phyloP scores from a whole-genome alignment of 1,140 invertebrate genomes.

The Archegozetes longisetosus region DNA sequence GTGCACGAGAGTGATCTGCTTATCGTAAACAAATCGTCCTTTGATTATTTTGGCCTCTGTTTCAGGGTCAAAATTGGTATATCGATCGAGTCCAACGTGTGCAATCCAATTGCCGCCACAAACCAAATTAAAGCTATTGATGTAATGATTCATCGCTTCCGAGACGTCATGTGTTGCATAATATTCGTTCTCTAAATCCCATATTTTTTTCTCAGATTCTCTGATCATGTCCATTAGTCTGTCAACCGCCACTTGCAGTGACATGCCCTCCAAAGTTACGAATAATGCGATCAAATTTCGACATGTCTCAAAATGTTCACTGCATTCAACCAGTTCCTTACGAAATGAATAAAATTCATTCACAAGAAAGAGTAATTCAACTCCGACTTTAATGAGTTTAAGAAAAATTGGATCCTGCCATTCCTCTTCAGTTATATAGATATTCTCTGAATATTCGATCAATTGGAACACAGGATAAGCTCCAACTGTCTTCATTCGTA shows the following conservation, averaged over 20 bases:
- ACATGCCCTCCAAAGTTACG: conserved; percentile 5
- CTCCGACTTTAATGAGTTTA: not conserved
- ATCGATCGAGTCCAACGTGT: no score
- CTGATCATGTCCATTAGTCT: conserved; percentile 4
- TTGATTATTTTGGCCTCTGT: no score
- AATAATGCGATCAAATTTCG: not conserved
- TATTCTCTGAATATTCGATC: conserved; percentile 9
- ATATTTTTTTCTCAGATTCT: no score
- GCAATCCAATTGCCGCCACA: no score
- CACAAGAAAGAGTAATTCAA: conserved; percentile 2
- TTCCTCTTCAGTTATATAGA: not conserved
- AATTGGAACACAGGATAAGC: conserved; percentile 5
- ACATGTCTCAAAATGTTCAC: not conserved
- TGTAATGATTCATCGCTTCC: no score
- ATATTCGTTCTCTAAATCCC: no score
- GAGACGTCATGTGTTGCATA: no score
- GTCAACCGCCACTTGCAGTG: conserved; percentile 10
- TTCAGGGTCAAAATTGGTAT: no score
- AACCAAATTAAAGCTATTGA: no score
- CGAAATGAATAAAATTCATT: conserved; percentile 10
- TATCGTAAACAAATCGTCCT: no score
- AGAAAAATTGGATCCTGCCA: conserved; percentile 3
- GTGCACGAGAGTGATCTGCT: no score
- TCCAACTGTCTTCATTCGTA: no score
- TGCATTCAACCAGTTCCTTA: conserved; percentile 4